These are phyloP conservation scores for Pherbina coryleti DNA, from an alignment of 2,888 invertebrate species.

Conservation along the genomic window DNA sequence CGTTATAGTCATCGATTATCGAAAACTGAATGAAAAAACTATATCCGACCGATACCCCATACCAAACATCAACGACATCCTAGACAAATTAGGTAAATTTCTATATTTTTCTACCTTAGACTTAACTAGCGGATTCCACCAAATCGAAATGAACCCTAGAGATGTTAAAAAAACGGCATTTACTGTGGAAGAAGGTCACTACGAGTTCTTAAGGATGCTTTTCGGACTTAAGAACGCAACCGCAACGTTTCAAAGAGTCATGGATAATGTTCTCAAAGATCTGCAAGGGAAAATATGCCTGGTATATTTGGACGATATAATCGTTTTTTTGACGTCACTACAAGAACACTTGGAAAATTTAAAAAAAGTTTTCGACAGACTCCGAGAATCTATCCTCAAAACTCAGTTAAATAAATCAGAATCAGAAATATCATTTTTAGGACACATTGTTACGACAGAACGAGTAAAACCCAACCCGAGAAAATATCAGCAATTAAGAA, in stretches of 20 bases:
- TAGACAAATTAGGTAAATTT: slow-evolving; percentile 7
- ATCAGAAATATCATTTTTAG: slow-evolving; percentile 9
- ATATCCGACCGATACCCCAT: slow-evolving; percentile 16
- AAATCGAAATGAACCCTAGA: slow-evolving; percentile 32
- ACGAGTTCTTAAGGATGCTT: slow-evolving; percentile 18
- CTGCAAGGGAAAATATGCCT: slow-evolving; percentile 7
- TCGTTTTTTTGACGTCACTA: slow-evolving; percentile 1
- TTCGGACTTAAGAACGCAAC: slow-evolving; percentile 5
- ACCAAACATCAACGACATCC: slow-evolving; percentile 4
- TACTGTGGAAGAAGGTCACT: slow-evolving; percentile 33
- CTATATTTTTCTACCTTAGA: slow-evolving; percentile 36
- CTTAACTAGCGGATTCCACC: slow-evolving; percentile 34
- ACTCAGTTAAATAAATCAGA: neutral
- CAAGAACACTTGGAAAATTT: neutral
- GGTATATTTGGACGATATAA: slow-evolving; percentile 21
- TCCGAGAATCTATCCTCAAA: neutral
- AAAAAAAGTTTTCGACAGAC: neutral
- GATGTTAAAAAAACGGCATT: slow-evolving; percentile 36
- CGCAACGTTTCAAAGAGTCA: slow-evolving; percentile 20
- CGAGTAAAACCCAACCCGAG: slow-evolving; percentile 1
- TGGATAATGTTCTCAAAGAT: slow-evolving; percentile 19
- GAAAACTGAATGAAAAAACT: slow-evolving; percentile 27
- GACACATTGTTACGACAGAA: slow-evolving; percentile 9
- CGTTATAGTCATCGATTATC: slow-evolving; percentile 26
- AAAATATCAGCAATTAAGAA: slow-evolving; percentile 42